Base-by-base conservation (phyloP, 2,888 invertebrate genomes). In the Sericinus montela region DNA sequence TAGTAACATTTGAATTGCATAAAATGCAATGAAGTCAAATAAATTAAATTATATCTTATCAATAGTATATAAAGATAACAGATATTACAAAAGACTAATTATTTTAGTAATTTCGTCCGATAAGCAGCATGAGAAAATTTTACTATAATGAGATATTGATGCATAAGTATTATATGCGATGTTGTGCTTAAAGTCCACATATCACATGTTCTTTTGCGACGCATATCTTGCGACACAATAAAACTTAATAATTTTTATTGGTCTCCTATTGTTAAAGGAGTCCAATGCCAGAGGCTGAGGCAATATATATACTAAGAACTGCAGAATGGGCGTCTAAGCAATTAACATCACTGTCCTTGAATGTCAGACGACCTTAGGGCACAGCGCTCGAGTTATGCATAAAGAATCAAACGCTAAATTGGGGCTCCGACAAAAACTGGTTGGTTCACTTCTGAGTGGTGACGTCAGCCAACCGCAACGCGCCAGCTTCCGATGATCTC, bases 381-480 rank as follows among this genome's bases (percentile, higher is more conserved):
- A 73, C 62, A 61, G 57, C 63, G 62, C 58, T 62, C 71, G 71
- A 82, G 80, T 73, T 86, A 85, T 86, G 84, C 83, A 83, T 83
- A 83, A 78, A 84, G 79, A 83, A 82, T 83, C 81, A 84, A 85
- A 80, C 72, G 71, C 77, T 76, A 76, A 87, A 81, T 81, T 81
- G 79, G 80, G 70, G 76, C 79, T 77, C 63, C 56, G 62, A 66
- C 68, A 74, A 75, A 77, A 85, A 86, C 83, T 80, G 80, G 86
- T 86, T 55, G 59, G 72, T 56, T 69, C 62, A 72, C 73, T 75
- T 67, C 62, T 62, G 64, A 52, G 50, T 40, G 64, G 54, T 86
- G 84, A 85, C 86, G 86, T 84, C 85, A 85, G 53, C 54, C 53
- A 49, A 46, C 56, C 72, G 65, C 70, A 69, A 72, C 75, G 72